Evolutionary conservation across 2,113 vertebrate species (phyloP).

Genomic region (Glareola pratincola): DNA sequence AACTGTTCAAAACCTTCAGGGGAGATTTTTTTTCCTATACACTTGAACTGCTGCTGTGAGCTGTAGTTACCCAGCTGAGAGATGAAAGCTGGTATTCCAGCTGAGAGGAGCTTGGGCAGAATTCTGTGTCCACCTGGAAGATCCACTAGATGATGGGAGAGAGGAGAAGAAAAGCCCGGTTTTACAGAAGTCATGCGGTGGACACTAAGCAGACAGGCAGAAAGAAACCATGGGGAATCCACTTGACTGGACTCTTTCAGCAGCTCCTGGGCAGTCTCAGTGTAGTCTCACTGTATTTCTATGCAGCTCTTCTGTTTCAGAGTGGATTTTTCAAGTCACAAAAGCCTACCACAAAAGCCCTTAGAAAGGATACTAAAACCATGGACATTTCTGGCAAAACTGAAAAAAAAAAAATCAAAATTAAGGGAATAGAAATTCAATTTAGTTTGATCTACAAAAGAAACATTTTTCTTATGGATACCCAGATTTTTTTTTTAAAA

Average conservation of each 20-base stretch:
- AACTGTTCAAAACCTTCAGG: background rate
- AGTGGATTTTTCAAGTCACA: background rate
- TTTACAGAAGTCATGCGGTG: background rate
- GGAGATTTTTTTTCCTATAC: background rate
- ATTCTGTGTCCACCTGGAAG: background rate
- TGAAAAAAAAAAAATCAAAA: background rate
- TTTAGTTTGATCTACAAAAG: background rate
- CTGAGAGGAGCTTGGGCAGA: background rate
- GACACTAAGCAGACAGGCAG: background rate
- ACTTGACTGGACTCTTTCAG: background rate
- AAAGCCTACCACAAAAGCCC: background rate
- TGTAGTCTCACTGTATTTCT: background rate
- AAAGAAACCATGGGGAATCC: background rate
- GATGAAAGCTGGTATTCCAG: background rate
- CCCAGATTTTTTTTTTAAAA: rapidly evolving
- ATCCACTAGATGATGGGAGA: background rate
- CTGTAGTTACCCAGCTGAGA: background rate
- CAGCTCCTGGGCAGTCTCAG: background rate
- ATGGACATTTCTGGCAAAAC: background rate
- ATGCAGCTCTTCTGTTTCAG: background rate
- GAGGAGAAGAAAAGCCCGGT: background rate
- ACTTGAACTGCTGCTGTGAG: background rate
- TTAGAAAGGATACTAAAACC: background rate
- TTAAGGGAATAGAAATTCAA: background rate
- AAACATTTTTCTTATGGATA: background rate